A percentile compares a stretch with the other conserved stretches of the same genome.
These are phyloP conservation scores for Erpornis zantholeuca DNA, from an alignment of 2,113 vertebrate genomes.

Conservation along the genomic window DNA sequence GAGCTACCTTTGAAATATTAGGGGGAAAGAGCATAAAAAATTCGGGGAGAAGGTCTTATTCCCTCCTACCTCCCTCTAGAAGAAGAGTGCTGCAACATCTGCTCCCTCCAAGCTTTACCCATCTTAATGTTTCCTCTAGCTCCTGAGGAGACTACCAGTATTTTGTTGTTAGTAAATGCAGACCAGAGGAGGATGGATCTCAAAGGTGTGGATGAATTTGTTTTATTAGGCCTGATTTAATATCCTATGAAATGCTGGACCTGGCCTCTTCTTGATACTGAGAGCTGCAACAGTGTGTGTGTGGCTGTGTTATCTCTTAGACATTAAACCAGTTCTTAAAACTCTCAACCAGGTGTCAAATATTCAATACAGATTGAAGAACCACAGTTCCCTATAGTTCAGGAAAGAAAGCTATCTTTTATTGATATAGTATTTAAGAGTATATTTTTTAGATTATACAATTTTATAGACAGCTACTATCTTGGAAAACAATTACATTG, in stretches of 20 bases:
- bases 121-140: background rate
- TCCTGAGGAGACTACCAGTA: background rate
- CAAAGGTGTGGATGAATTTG: background rate
- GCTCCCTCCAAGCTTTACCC: background rate
- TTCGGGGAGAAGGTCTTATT: background rate
- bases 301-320: background rate
- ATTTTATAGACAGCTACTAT: background rate
- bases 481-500: background rate
- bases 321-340: background rate
- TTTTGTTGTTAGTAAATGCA: background rate
- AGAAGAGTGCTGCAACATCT: background rate
- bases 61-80: background rate
- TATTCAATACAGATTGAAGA: background rate
- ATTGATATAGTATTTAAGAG: background rate
- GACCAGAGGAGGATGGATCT: background rate
- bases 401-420: background rate
- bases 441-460: background rate
- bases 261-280: background rate
- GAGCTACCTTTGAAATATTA: slow-evolving; percentile 9
- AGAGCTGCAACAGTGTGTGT: background rate
- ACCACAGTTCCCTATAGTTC: background rate
- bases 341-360: background rate
- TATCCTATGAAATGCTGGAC: background rate
- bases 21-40: background rate
- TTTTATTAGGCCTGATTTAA: background rate